Evolutionary conservation across 2,113 vertebrate genomes (phyloP).

Genomic region (Oryzias melastigma): DNA sequence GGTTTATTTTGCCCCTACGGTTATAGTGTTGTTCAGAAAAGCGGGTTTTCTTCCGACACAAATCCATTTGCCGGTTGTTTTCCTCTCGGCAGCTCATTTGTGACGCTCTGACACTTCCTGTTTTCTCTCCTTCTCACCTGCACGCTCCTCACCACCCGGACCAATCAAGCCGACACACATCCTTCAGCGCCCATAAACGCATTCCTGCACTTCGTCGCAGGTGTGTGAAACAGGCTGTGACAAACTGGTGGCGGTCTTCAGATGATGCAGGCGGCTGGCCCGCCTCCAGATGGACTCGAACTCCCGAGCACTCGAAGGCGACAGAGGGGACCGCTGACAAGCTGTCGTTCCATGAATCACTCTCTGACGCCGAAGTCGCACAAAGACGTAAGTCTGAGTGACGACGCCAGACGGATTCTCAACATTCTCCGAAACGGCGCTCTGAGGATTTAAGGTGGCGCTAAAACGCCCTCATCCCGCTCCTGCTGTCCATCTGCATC

Average conservation of each 20-base stretch:
- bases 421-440: background rate
- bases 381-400: constrained; percentile 1
- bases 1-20: too few species aligned
- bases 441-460: constrained; percentile 2
- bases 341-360: constrained; percentile 49
- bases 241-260: constrained; percentile 44
- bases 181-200: constrained; percentile 48
- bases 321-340: constrained; percentile 13
- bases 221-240: constrained; percentile 31
- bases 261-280: constrained; percentile 49
- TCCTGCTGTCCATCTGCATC: too few species aligned
- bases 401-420: background rate
- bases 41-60: too few species aligned
- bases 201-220: constrained; percentile 30
- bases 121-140: constrained; percentile 58
- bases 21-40: too few species aligned
- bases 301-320: constrained; percentile 5
- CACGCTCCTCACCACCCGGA: constrained; percentile 26
- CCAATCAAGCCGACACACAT: constrained; percentile 47
- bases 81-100: constrained; percentile 54
- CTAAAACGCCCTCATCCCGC: background rate
- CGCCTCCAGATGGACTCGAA: constrained; percentile 45
- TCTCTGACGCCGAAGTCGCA: constrained; percentile 9
- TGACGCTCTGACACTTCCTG: constrained; percentile 39
- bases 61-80: too few species aligned